Conservation (phyloP, 2,113 vertebrate species). For the Phodopus roborovskii region DNA sequence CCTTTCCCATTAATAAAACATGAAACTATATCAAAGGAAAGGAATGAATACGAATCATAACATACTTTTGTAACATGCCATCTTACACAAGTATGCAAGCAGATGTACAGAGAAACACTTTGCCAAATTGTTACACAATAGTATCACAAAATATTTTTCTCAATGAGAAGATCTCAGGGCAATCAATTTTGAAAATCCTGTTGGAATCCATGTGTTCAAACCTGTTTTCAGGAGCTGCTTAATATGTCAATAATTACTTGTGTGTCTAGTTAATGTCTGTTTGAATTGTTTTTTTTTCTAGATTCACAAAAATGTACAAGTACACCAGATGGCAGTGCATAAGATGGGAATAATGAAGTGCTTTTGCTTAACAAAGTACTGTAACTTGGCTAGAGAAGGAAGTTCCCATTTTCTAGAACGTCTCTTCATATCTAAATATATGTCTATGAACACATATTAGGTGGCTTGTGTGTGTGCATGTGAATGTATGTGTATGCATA, state of each 20-base stretch:
- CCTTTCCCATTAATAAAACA: slow-evolving; percentile 75
- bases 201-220: slow-evolving; percentile 70
- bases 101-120: slow-evolving; percentile 65
- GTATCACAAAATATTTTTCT: slow-evolving; percentile 76
- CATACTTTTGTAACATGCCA: slow-evolving; percentile 50
- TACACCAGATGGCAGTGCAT: slow-evolving; percentile 66
- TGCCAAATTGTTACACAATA: slow-evolving; percentile 66
- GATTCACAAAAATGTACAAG: slow-evolving; percentile 73
- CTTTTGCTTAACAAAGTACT: slow-evolving; percentile 72
- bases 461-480: not conserved
- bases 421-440: slow-evolving; percentile 55
- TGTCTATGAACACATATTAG: not conserved
- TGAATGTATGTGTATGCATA: not conserved
- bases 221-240: slow-evolving; percentile 71
- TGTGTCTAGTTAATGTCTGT: slow-evolving; percentile 65
- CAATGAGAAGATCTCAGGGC: slow-evolving; percentile 55
- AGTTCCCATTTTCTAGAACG: slow-evolving; percentile 52
- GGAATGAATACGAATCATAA: slow-evolving; percentile 49
- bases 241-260: slow-evolving; percentile 70
- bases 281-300: slow-evolving; percentile 68
- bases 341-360: slow-evolving; percentile 66
- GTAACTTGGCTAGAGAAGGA: slow-evolving; percentile 65
- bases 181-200: slow-evolving; percentile 67
- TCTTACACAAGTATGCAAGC: slow-evolving; percentile 54
- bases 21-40: slow-evolving; percentile 59